Evolutionary conservation across 2,797 vertebrate genomes (phyloP), one percentile per base, ranked within the genome.

Genomic region (Eulemur rubriventer): DNA sequence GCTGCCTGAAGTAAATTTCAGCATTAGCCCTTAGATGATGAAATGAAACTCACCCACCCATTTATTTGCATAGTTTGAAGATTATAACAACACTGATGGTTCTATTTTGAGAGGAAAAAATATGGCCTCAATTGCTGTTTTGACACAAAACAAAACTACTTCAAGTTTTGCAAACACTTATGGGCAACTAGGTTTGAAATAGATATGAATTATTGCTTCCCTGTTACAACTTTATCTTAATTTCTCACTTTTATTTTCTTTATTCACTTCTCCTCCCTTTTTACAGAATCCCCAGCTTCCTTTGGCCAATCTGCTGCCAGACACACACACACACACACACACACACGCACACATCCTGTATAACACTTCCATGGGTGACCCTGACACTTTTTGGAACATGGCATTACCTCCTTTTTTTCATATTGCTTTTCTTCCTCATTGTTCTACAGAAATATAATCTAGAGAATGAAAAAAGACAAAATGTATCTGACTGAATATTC

Each of bases 1-100:
- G 91, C 88, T 80, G 69, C 69, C 89, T 84, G 52, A 93, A 92
- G 87, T 59, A 67, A 90, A 89, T 95, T 96, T 95, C 89, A 97
- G 84, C 46, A 89, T 50, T 82, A 94, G 57, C 73, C 26, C 84
- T 89, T 69, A 38, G 46, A 57, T 89, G 89, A 89, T 94, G 78
- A 92, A 95, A 79, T 89, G 76, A 92, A 97, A 96, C 90, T 92
- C 90, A 80, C n/a, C 80, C 87, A 91, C 35, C 46, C 78, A 89
- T 81, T 89, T 96, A 43, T 69, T 84, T 50, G 35, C 52, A 67
- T 69, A 48, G 69, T 87, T 93, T 94, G 79, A 84, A 89, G 73
- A 80, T 83, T 72, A 43, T n/a, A 73, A 50, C 28, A 79, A 81
- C 85, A 72, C 69, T 52, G 38, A 93, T 41, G 61, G 72, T 20